Percentiles rank a stretch among this genome's conserved stretches.
Evolutionary conservation across 2,797 vertebrate genomes (phyloP).

Genomic region (Acanthis flammea): DNA sequence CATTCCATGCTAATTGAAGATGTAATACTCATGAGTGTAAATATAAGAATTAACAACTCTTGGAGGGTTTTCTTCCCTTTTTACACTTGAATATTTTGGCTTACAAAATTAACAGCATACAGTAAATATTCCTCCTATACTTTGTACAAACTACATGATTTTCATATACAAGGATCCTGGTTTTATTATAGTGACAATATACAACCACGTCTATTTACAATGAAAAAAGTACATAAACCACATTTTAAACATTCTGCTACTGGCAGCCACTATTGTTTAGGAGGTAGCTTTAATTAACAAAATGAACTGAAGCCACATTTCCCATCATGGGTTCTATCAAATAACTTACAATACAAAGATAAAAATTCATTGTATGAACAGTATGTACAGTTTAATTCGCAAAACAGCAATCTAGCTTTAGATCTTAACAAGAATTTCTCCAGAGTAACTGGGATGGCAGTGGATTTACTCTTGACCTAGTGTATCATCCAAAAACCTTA

Average conservation of each 20-base stretch:
- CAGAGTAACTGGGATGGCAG: slow-evolving; percentile 64
- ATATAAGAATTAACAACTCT: slow-evolving; percentile 60
- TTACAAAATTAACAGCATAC: slow-evolving; percentile 92
- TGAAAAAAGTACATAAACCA: slow-evolving; percentile 81
- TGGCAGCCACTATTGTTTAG: slow-evolving; percentile 89
- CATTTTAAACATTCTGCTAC: slow-evolving; percentile 86
- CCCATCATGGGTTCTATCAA: slow-evolving; percentile 86
- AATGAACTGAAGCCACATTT: slow-evolving; percentile 85
- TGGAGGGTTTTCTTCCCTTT: slow-evolving; percentile 21
- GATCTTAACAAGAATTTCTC: slow-evolving; percentile 49
- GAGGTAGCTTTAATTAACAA: slow-evolving; percentile 98
- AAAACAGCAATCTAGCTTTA: slow-evolving; percentile 76
- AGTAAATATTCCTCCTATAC: slow-evolving; percentile 88
- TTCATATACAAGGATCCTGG: slow-evolving; percentile 80
- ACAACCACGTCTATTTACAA: slow-evolving; percentile 88
- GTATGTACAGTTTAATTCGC: slow-evolving; percentile 82
- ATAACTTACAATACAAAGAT: slow-evolving; percentile 91
- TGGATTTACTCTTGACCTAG: slow-evolving; percentile 63
- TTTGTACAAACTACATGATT: slow-evolving; percentile 86
- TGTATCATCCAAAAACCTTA: slow-evolving; percentile 30
- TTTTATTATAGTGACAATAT: slow-evolving; percentile 86
- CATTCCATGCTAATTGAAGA: slow-evolving; percentile 63
- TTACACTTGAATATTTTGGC: slow-evolving; percentile 78
- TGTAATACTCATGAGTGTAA: slow-evolving; percentile 69
- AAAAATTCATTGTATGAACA: slow-evolving; percentile 85